Evolutionary conservation across 2,888 invertebrate species (phyloP).

Genomic region (Cephus pulcher): DNA sequence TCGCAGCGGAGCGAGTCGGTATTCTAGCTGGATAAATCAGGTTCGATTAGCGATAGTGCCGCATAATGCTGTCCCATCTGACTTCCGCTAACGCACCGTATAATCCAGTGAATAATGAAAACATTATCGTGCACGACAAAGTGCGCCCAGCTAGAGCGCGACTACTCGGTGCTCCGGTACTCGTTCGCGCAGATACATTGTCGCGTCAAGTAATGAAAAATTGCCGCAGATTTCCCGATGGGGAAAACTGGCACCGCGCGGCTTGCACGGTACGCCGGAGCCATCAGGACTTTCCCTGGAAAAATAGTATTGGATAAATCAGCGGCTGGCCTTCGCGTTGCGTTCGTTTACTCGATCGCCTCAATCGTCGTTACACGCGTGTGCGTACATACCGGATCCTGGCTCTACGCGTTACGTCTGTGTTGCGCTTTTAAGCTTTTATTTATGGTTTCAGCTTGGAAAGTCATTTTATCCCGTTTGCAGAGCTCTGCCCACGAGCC

Average conservation of each 20-base stretch:
- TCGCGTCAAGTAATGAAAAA: constrained; percentile 52
- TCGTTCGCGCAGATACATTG: constrained; percentile 40
- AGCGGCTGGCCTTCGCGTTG: constrained; percentile 27
- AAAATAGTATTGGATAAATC: constrained; percentile 44
- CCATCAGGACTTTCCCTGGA: constrained; percentile 10
- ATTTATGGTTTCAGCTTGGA: constrained; percentile 35
- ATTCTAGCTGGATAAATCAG: constrained; percentile 32
- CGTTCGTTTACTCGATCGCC: constrained; percentile 32
- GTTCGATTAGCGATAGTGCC: constrained; percentile 30
- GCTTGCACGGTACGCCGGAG: constrained; percentile 1
- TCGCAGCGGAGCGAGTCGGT: background rate
- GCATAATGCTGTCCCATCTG: constrained; percentile 41
- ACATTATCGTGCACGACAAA: constrained; percentile 44
- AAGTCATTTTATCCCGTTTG: constrained; percentile 19
- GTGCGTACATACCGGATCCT: background rate
- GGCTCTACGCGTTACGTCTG: background rate
- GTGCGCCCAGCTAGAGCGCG: constrained; percentile 29
- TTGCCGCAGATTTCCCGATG: constrained; percentile 48
- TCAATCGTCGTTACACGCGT: constrained; percentile 9
- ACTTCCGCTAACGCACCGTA: constrained; percentile 42
- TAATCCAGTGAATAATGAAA: constrained; percentile 52
- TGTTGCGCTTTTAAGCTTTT: constrained; percentile 30
- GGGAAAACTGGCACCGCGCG: constrained; percentile 41
- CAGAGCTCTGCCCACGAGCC: background rate
- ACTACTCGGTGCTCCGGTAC: constrained; percentile 33